These are phyloP conservation scores for Scaptomyza pallida DNA, from an alignment of 1,140 invertebrate genomes.

Conservation along the genomic window DNA sequence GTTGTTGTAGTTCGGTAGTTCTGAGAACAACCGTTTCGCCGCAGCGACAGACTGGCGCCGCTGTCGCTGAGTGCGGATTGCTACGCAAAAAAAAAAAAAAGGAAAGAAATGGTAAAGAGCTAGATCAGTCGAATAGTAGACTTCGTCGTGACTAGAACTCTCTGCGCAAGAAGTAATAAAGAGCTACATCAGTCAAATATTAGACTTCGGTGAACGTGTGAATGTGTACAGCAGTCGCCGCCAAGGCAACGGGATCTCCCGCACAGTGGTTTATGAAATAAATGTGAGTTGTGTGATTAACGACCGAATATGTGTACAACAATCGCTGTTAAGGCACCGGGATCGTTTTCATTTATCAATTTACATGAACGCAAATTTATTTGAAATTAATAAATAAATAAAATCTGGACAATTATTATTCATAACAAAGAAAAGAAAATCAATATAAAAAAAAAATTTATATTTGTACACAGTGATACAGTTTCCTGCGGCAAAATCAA, in stretches of 20 bases:
- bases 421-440: neutral
- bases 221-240: neutral
- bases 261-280: neutral
- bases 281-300: neutral
- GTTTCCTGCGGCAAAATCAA: too few relatives aligned
- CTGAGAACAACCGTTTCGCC: too few relatives aligned
- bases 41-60: too few relatives aligned
- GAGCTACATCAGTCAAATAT: neutral
- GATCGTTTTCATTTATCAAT: neutral
- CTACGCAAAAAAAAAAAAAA: neutral
- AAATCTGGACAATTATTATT: neutral
- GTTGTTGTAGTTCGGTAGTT: too few relatives aligned
- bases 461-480: too few relatives aligned
- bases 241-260: too few relatives aligned
- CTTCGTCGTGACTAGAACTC: neutral
- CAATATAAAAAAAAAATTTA: too few relatives aligned
- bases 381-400: neutral
- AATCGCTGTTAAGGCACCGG: too few relatives aligned
- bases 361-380: constrained; percentile 1
- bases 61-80: neutral
- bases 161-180: neutral
- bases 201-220: neutral
- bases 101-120: neutral
- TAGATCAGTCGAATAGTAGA: neutral
- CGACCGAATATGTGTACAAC: neutral